These are phyloP conservation scores for Chiloscyllium plagiosum DNA, from an alignment of 2,113 vertebrate species.

Conservation along the genomic window DNA sequence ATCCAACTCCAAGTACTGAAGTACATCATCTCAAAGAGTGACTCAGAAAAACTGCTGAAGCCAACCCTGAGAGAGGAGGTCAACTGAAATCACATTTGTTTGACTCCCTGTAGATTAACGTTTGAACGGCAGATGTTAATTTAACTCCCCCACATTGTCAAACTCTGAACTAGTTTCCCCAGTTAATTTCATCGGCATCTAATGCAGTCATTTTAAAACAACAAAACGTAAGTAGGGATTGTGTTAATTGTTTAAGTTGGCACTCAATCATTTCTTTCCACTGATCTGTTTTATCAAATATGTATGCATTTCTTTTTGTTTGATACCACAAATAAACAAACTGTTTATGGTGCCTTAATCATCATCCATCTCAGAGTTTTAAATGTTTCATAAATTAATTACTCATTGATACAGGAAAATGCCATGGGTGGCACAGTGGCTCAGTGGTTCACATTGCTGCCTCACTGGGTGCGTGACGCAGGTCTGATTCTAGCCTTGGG, in stretches of 20 bases:
- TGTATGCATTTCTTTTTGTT: neutral
- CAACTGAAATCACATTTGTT: neutral
- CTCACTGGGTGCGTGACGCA: no score
- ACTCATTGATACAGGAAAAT: neutral
- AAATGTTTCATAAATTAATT: neutral
- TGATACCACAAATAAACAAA: neutral
- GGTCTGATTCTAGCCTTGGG: no score
- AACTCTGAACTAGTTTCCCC: neutral
- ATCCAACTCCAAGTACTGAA: neutral
- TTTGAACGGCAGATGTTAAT: neutral
- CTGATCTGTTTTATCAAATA: neutral
- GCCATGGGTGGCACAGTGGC: no score
- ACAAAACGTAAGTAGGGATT: neutral
- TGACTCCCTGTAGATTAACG: neutral
- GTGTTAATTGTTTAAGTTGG: neutral
- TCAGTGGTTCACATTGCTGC: no score
- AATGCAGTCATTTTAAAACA: neutral
- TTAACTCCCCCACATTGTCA: neutral
- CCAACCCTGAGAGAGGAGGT: neutral
- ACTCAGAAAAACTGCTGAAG: neutral
- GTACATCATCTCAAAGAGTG: neutral
- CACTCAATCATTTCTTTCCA: neutral
- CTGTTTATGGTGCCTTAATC: neutral
- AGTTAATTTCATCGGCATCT: neutral
- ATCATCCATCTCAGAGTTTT: neutral